Evolutionary conservation across 2,113 vertebrate species (phyloP), one percentile per base, ranked within the genome.

Genomic region (Fulmarus glacialis): DNA sequence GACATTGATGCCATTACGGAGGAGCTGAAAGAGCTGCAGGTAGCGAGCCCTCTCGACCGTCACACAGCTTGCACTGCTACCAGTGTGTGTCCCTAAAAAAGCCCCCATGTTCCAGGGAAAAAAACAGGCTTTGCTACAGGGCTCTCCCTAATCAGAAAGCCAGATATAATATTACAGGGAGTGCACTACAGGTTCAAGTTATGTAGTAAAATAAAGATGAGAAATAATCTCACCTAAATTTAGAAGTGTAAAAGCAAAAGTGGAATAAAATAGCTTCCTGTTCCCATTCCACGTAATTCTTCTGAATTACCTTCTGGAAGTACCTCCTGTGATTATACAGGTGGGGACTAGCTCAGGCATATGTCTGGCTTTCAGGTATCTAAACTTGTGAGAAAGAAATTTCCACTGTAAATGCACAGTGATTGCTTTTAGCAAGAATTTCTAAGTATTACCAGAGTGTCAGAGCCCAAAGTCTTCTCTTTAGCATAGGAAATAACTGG

Each of bases 1-100:
- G 98, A 99, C 77, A 96, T 98, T 1, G 98, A 99, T 64, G 96
- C 98, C 21, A 91, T 99, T 82, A 98, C 92, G 1, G 97, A 98
- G 79, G 99, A 99, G 64, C 97, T 99, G 63, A 98, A 97, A 78
- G 98, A 98, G 40, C 96, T 99, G 59, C 99, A 99, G 98, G 99
- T 99, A 95, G 77, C 53, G 40, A 73, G 10, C 24, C 34, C 19
- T 67, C 52, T 71, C 30, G 24, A 23, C 30, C 3, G 6, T 34
- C 56, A 56, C 40, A 38, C 29, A 53, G 4, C 17, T 92, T 64
- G 34, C 20, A 22, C 32, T 36, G 67, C 52, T 58, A 52, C 45
- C n/a, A 32, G 1, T n/a, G 6, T 56, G 9, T 15, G 7, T 62
- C 42, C 56, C 11, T 42, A 19, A 40, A 68, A 68, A 64, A 21